Percentiles rank a stretch among this genome's conserved stretches.
Evolutionary conservation across 2,797 vertebrate genomes (phyloP).

Genomic region (Falco novaeseelandiae): DNA sequence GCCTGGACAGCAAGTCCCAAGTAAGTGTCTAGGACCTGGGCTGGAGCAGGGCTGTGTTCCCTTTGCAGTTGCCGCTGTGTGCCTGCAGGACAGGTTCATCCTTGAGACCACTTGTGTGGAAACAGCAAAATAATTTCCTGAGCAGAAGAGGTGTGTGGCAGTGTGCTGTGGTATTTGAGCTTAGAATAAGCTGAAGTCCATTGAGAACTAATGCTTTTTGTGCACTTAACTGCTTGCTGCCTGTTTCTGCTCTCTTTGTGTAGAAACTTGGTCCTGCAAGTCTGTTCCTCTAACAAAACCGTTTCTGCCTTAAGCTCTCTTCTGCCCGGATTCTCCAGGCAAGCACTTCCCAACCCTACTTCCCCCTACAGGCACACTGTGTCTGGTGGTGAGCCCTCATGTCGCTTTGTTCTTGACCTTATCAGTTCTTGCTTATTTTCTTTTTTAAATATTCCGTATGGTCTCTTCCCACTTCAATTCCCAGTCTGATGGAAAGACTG

Average conservation of each 20-base stretch:
- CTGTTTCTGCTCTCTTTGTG: not conserved
- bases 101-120: not conserved
- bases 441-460: not conserved
- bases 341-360: not conserved
- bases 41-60: not conserved
- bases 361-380: not conserved
- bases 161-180: not conserved
- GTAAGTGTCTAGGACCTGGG: conserved; percentile 78
- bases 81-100: not conserved
- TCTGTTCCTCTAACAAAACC: not conserved
- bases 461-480: not conserved
- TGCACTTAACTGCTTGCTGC: not conserved
- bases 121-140: not conserved
- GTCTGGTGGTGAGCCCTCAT: not conserved
- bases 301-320: not conserved
- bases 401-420: not conserved
- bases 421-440: not conserved
- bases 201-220: not conserved
- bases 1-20: conserved; percentile 92
- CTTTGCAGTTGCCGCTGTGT: not conserved
- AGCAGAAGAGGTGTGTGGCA: not conserved
- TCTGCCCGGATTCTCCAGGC: not conserved
- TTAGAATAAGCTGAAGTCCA: not conserved
- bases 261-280: not conserved
- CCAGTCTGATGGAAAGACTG: not conserved